phyloP scores from a whole-genome alignment of 2,888 invertebrate genomes.

The Polydesmus complanatus region DNA sequence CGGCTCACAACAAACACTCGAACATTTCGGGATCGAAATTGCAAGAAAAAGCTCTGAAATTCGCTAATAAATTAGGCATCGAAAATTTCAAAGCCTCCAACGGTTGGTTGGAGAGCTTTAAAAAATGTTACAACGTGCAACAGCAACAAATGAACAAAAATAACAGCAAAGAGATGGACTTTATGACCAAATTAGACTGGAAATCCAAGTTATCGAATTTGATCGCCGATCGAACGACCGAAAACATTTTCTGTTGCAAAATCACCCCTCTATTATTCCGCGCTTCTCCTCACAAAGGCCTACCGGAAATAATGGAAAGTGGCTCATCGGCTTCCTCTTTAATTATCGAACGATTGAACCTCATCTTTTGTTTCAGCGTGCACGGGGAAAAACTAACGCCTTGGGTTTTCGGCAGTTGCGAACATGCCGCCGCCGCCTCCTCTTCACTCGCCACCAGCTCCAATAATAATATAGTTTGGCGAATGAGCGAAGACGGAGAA shows the following conservation, averaged over 20 bases:
- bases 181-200: slow-evolving; percentile 10
- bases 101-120: slow-evolving; percentile 14
- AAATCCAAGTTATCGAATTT: slow-evolving; percentile 8
- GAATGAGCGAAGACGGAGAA: not conserved
- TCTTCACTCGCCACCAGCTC: not conserved
- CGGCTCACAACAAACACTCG: slow-evolving; percentile 1
- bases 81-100: slow-evolving; percentile 13
- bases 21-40: slow-evolving; percentile 3
- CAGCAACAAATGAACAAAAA: not conserved
- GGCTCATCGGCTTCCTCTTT: not conserved
- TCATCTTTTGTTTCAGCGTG: slow-evolving; percentile 11
- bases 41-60: slow-evolving; percentile 9
- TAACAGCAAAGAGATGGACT: not conserved
- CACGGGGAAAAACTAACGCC: slow-evolving; percentile 8
- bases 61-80: slow-evolving; percentile 8
- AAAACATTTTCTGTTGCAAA: slow-evolving; percentile 7
- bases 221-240: slow-evolving; percentile 3
- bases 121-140: slow-evolving; percentile 7
- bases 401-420: slow-evolving; percentile 3
- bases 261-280: slow-evolving; percentile 2
- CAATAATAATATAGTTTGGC: not conserved
- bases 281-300: not conserved
- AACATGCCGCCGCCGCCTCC: too few species aligned
- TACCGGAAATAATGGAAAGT: not conserved
- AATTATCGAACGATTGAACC: not conserved